phyloP scores from a whole-genome alignment of 2,797 vertebrate species.

The Acanthornis magna region DNA sequence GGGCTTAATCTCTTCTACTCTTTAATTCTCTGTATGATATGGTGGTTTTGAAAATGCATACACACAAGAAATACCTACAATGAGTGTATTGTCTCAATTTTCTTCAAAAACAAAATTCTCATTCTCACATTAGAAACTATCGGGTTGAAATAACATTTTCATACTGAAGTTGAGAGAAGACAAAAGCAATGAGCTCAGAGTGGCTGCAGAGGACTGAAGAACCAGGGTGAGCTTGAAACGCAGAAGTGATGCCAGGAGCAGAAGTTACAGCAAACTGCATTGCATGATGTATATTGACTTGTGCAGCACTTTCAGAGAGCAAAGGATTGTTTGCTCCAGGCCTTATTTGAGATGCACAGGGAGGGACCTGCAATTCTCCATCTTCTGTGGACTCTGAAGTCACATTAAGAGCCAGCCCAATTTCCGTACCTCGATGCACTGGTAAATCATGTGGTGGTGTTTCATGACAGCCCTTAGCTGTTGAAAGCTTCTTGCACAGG shows the following conservation, averaged over 20 bases:
- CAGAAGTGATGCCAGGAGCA: not conserved
- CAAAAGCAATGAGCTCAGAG: not conserved
- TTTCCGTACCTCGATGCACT: not conserved
- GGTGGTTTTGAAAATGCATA: not conserved
- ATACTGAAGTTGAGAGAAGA: not conserved
- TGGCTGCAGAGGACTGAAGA: not conserved
- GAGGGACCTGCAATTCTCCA: not conserved
- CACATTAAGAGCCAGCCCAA: not conserved
- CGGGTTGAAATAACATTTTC: not conserved
- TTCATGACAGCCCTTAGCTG: constrained; percentile 1
- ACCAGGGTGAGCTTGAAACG: not conserved
- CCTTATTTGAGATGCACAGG: not conserved
- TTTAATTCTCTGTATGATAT: not conserved
- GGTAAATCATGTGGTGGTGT: constrained; percentile 6
- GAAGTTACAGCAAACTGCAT: not conserved
- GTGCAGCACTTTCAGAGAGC: not conserved
- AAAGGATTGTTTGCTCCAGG: not conserved
- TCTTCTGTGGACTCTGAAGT: not conserved
- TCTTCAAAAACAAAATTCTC: not conserved
- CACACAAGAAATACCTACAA: not conserved
- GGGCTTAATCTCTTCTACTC: not conserved
- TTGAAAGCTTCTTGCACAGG: constrained; percentile 38
- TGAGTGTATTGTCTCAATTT: not conserved
- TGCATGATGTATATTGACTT: not conserved
- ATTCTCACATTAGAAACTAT: not conserved